Evolutionary conservation across 2,113 vertebrate genomes (phyloP), one percentile per base, ranked within the genome.

Genomic region (Pogonocichla stellata): DNA sequence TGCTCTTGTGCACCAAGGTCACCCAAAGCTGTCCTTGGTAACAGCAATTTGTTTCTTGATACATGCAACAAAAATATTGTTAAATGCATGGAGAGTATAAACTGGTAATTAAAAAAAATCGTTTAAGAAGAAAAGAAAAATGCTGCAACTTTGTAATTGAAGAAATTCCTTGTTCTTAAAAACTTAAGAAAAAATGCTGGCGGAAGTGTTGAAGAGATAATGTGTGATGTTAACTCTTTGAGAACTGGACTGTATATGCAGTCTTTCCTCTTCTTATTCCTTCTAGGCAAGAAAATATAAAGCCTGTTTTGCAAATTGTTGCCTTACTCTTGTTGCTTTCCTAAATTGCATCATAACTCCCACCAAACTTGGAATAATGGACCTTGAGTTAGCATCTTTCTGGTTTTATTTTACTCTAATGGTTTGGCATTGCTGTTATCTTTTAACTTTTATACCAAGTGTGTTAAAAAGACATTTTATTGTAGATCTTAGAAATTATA

Each of bases 71-170:
- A 58, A 90, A 70, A 20, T 26, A 36, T 5, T 85, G 20, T 50
- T 29, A 34, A 72, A 42, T 1, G 1, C 8, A 5, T 13, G 9
- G 11, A 18, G 26, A 50, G 3, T 61, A 58, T 42, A 71, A 78
- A 17, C 6, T 0, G 0, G 29, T 40, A 12, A 9, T 36, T 57
- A n/a, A 1, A 11, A 24, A 31, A 36, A 31, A 29, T 4, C 6
- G 2, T 57, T 48, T 34, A 66, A 42, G 34, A 61, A 53, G 14
- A 18, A 7, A 7, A 22, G 1, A 70, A 66, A 18, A 7, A 8
- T 19, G 1, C 66, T 66, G 8, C 9, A 62, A 3, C 15, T 48
- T 84, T 36, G 38, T 77, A 67, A 56, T 10, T 53, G 23, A 61
- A 58, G 20, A 24, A 54, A 33, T 86, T 43, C 9, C 7, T 84